Conservation (phyloP, 2,888 invertebrate species). For the Sarcophaga carnaria region DNA sequence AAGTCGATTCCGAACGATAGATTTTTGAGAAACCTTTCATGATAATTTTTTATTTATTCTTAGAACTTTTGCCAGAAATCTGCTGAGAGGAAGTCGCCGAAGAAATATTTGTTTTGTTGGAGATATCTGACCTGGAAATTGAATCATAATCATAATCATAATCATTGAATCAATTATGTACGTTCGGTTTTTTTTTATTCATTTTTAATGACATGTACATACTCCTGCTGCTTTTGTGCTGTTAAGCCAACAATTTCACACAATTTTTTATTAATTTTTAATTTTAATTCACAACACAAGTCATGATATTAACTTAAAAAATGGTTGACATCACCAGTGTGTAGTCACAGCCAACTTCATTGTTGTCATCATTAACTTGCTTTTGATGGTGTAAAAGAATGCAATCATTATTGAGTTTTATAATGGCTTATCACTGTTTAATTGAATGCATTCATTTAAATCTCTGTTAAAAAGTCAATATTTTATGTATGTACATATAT, state of each 20-base stretch:
- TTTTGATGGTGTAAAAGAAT: neutral
- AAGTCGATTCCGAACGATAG: too few relatives aligned
- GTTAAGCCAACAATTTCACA: neutral
- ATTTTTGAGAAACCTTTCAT: too few relatives aligned
- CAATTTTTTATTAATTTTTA: neutral
- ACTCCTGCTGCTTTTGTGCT: too few relatives aligned
- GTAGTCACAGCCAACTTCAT: too few relatives aligned
- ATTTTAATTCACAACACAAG: neutral
- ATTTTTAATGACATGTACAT: neutral
- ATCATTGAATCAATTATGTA: too few relatives aligned
- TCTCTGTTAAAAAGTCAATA: neutral
- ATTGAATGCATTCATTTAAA: conserved; percentile 1
- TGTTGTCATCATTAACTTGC: neutral
- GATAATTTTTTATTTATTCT: too few relatives aligned
- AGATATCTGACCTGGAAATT: too few relatives aligned
- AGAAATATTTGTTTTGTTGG: too few relatives aligned
- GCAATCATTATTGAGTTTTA: neutral
- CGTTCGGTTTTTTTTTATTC: neutral
- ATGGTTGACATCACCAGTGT: conserved; percentile 48
- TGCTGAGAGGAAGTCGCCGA: too few relatives aligned
- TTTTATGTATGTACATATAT: neutral
- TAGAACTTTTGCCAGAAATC: too few relatives aligned
- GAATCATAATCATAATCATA: too few relatives aligned
- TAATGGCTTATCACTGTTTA: neutral
- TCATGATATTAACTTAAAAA: conserved; percentile 33